phyloP scores from a whole-genome alignment of 2,113 vertebrate species.

The Acanthochromis polyacanthus region DNA sequence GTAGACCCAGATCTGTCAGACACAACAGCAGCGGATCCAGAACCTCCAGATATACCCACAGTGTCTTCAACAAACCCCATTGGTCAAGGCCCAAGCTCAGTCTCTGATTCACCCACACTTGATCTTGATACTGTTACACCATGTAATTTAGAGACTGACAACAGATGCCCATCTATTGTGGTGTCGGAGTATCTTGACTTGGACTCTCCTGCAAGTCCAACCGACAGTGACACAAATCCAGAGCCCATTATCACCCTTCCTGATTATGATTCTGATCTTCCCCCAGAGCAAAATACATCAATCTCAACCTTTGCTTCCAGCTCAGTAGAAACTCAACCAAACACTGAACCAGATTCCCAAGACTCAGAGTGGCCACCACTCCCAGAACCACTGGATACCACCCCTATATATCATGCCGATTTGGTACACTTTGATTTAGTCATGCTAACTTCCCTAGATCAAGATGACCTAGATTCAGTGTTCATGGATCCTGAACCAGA shows the following conservation, averaged over 20 bases:
- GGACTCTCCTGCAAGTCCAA: constrained; percentile 63
- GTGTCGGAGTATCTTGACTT: constrained; percentile 73
- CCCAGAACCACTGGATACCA: constrained; percentile 78
- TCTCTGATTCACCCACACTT: constrained; percentile 11
- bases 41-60: constrained; percentile 22
- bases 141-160: constrained; percentile 27
- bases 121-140: constrained; percentile 16
- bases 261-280: constrained; percentile 43
- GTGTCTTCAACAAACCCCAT: constrained; percentile 41
- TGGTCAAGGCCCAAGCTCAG: constrained; percentile 27
- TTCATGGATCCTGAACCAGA: constrained; percentile 82
- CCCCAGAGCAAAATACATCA: constrained; percentile 35
- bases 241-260: constrained; percentile 66
- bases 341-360: constrained; percentile 59
- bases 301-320: constrained; percentile 37
- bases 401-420: constrained; percentile 76
- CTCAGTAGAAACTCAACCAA: constrained; percentile 43
- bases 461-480: constrained; percentile 81
- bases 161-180: constrained; percentile 71
- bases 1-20: constrained; percentile 55
- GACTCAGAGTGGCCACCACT: constrained; percentile 81
- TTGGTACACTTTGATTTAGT: constrained; percentile 83
- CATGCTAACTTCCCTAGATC: constrained; percentile 82
- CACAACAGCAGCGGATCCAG: constrained; percentile 33
- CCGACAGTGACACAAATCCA: constrained; percentile 53